Evolutionary conservation across 53 echinoderm and acorn worm species (phyloP), one percentile per base, ranked within the genome.

Genomic region (Antedon mediterranea): DNA sequence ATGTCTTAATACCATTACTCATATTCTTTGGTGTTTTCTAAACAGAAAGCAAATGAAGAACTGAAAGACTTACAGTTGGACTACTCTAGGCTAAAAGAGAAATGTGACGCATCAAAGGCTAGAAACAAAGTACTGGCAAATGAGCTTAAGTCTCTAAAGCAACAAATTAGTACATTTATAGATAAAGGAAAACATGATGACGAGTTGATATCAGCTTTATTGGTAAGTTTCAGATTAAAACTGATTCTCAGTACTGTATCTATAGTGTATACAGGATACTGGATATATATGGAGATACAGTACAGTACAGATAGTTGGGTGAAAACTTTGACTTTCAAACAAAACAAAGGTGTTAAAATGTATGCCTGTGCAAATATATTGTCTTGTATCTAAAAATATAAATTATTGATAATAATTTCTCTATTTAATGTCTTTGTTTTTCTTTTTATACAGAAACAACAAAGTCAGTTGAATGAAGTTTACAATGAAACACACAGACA

Each of bases 151-250:
- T 73, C 92, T 4, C 71, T 88, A 31, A 92, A 93, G 43, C 98
- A 98, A 43, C 92, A 92, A 84, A 71, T 82, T 20, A 32, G 83
- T 29, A 87, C 90, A 7, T 80, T 90, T 41, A 76, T 90, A 57
- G 98, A 98, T 70, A 98, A 98, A 75, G 91, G 98, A 29, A 98
- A 86, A 79, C 98, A 98, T 76, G 98, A 98, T 80, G 82, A 98
- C 74, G 98, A 98, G 72, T 85, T 98, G 30, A 98, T 98, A 28
- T 90, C 90, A 74, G 98, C 98, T 0, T 73, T 98, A 26, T 76
- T 98, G 90, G 98, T 98, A 82, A 88, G 86, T 85, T n/a, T n/a
- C n/a, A n/a, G 33, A 30, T 43, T 29, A 42, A 11, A 57, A n/a
- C n/a, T n/a, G n/a, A n/a, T n/a, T n/a, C n/a, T n/a, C n/a, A n/a